These are phyloP conservation scores for Corvus cornix DNA, from an alignment of 2,113 vertebrate species.

Conservation along the genomic window DNA sequence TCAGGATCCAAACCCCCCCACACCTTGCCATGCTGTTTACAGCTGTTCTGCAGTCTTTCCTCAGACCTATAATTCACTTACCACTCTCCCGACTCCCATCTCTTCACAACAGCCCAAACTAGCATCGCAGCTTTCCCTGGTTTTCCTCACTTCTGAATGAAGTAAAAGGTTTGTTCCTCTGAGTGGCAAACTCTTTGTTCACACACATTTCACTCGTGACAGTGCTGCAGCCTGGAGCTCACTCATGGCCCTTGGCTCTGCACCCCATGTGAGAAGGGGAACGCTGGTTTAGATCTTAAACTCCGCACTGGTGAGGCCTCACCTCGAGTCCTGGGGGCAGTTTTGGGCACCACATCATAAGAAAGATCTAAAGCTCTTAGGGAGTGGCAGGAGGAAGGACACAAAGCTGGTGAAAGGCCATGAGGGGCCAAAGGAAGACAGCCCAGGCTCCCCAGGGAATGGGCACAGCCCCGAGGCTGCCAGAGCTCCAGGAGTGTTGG, in stretches of 20 bases:
- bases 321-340: neutral
- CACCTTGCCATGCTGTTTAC: neutral
- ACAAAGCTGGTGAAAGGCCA: too few species aligned
- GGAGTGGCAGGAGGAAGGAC: neutral
- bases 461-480: neutral
- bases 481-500: neutral
- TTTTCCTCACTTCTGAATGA: neutral
- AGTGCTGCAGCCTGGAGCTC: neutral
- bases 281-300: neutral
- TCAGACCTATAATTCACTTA: neutral
- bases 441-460: neutral
- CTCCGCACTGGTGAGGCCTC: neutral
- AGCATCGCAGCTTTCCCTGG: neutral
- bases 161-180: neutral
- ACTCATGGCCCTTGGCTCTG: neutral
- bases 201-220: accelerated
- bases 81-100: neutral
- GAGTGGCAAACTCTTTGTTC: neutral
- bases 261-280: neutral
- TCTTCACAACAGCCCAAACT: neutral
- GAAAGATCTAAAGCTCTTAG: neutral
- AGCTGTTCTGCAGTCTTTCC: neutral
- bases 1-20: neutral
- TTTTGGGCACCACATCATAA: neutral
- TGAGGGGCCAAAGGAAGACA: neutral